Evolutionary conservation across 2,113 vertebrate species (phyloP), one percentile per base, ranked within the genome.

Genomic region (Physeter macrocephalus): DNA sequence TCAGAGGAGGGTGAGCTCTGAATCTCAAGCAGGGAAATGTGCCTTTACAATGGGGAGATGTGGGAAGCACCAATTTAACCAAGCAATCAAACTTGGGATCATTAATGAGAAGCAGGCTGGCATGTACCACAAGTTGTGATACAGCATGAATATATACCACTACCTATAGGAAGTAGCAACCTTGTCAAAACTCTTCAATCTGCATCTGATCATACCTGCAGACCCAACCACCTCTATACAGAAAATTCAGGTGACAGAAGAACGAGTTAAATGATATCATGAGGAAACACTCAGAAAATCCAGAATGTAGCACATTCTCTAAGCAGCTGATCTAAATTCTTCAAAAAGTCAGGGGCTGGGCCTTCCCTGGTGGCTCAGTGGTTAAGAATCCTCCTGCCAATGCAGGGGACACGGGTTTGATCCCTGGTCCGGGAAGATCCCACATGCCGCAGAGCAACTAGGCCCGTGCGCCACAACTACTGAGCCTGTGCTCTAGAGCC

Each of bases 61-160:
- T 49, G 15, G 90, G 31, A 82, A 57, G 43, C 20, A 39, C 43
- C 23, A 1, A 5, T 11, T 41, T 62, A 41, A 77, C 72, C 52
- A 27, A 62, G 84, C 12, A n/a, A 15, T 3, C 41, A 67, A 41
- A 90, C n/a, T 12, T 23, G 39, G 46, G 8, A 8, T 69, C 12
- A 1, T 36, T 59, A 11, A 25, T 2, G n/a, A 46, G 49, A 61
- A 43, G 41, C 43, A 34, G 4, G 43, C 31, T 41, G 52, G 69
- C 59, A 36, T 0, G 3, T 0, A 41, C 59, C 39, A 8, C n/a
- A 15, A 43, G 23, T 1, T 1, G 10, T 36, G 29, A 69, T 1
- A 0, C n/a, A 69, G 11, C 46, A 11, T 2, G 31, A 49, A n/a
- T 11, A 20, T 18, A 3, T 2, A 29, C 3, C 1, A 25, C 14